Conservation (phyloP, 2,797 vertebrate species). For the Percopsis omiscomaycus region DNA sequence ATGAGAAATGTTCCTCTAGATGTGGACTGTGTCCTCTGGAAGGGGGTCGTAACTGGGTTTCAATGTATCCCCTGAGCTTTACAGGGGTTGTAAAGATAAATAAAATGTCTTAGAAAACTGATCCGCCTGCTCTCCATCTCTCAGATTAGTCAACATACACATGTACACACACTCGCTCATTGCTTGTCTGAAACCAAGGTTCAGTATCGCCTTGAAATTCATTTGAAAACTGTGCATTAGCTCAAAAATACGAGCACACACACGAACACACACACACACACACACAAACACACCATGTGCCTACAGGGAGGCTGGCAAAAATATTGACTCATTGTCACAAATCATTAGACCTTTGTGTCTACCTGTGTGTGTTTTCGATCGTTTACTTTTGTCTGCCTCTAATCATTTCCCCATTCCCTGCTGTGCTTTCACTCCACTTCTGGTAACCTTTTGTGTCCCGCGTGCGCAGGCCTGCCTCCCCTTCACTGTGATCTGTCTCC, state of each 20-base stretch:
- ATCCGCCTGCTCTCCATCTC: conserved; percentile 25
- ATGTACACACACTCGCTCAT: conserved; percentile 17
- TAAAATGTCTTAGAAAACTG: conserved; percentile 13
- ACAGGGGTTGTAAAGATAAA: conserved; percentile 21
- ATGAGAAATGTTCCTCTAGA: not conserved
- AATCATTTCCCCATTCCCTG: not conserved
- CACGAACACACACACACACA: not conserved
- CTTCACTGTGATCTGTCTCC: conserved; percentile 32
- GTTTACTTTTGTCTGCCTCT: not conserved
- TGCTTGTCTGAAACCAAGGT: conserved; percentile 22
- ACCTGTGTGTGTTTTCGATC: not conserved
- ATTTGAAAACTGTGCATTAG: conserved; percentile 46
- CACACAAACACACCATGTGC: not conserved
- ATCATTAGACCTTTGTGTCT: conserved; percentile 55
- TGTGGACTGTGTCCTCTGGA: not conserved
- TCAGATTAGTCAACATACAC: conserved; percentile 21
- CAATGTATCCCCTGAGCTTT: not conserved
- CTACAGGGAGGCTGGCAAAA: conserved; percentile 51
- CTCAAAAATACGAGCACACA: not conserved
- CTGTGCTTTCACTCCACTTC: not conserved
- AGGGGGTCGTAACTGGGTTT: not conserved
- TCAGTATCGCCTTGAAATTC: conserved; percentile 42
- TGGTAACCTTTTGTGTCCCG: conserved; percentile 22
- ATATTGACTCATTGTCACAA: conserved; percentile 52
- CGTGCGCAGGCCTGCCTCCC: not conserved